Evolutionary conservation across 1,140 invertebrate species (phyloP), one percentile per base, ranked within the genome.

Genomic region (Drosophila sucinea): DNA sequence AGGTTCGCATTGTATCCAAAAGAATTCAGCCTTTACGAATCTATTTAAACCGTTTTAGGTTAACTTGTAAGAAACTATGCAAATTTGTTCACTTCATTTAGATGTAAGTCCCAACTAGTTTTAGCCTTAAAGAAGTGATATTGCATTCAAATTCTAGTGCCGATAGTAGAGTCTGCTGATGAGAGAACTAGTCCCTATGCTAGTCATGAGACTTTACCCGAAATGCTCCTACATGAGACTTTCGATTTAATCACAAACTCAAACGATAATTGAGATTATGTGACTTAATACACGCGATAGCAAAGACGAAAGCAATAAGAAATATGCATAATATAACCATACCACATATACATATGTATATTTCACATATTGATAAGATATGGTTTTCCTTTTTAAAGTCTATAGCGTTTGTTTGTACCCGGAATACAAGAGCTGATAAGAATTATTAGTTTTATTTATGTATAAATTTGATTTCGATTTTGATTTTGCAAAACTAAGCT

Each of bases 351-450:
- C 60, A 76, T 69, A 71, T 67, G 63, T 84, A 67, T 38, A 64
- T 67, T 25, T 58, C n/a, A 38, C 5, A 58, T 38, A 58, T 35
- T 79, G 83, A 86, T 87, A 89, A 86, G 84, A 86, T 79, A 72
- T 11, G 51, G 63, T 11, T 60, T 64, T 57, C 56, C 67, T 62
- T 51, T 54, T 70, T 79, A 70, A 71, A 65, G 58, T 66, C 62
- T 7, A 67, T 33, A 54, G 29, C 41, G 63, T 60, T 73, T 64
- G 76, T 40, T 73, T 81, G 79, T 67, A 67, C 75, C 67, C 71
- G 60, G 67, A 73, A 60, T 32, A 56, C 29, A 32, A 51, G 8
- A 51, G 17, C 54, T 86, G 81, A 84, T 84, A 84, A 81, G 73
- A 25, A 27, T 7, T 44, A 4, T 29, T 27, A 7, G 56, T 30